Evolutionary conservation across 1,140 invertebrate species (phyloP).

Genomic region (Apis florea): DNA sequence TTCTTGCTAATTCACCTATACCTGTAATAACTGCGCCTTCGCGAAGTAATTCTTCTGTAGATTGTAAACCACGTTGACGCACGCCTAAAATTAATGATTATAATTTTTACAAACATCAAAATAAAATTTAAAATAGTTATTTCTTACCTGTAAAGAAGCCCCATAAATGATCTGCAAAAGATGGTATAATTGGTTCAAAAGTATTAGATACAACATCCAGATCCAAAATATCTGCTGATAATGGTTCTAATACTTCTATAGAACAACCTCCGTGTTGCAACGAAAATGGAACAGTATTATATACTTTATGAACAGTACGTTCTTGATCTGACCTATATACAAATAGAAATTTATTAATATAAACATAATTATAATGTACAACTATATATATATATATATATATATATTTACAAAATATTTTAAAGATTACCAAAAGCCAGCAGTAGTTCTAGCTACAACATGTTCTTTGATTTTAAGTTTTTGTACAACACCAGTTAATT

Average conservation of each 20-base stretch:
- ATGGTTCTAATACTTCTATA: conserved; percentile 87
- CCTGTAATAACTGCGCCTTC: conserved; percentile 88
- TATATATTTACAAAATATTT: neutral
- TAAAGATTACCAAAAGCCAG: conserved; percentile 86
- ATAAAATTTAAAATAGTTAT: neutral
- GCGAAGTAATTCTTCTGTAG: conserved; percentile 89
- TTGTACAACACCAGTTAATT: conserved; percentile 87
- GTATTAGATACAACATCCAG: conserved; percentile 88
- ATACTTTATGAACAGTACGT: conserved; percentile 86
- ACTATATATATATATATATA: conserved; percentile 7
- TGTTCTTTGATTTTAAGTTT: conserved; percentile 87
- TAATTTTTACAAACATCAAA: neutral
- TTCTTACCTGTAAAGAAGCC: conserved; percentile 86
- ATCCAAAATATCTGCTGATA: conserved; percentile 88
- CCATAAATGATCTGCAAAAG: conserved; percentile 88
- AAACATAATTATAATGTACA: too few species aligned
- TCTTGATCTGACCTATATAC: conserved; percentile 85
- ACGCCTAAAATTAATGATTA: conserved; percentile 73
- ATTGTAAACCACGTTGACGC: conserved; percentile 87
- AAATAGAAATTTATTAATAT: conserved; percentile 19
- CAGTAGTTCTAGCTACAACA: conserved; percentile 86
- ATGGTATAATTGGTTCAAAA: conserved; percentile 86
- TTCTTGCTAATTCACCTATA: conserved; percentile 84
- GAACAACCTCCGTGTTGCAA: conserved; percentile 82
- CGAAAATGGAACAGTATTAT: conserved; percentile 88